Percentiles rank a stretch among this genome's conserved stretches.
These are phyloP conservation scores for Cylindroiulus punctatus DNA, from an alignment of 2,888 invertebrate species.

Conservation along the genomic window DNA sequence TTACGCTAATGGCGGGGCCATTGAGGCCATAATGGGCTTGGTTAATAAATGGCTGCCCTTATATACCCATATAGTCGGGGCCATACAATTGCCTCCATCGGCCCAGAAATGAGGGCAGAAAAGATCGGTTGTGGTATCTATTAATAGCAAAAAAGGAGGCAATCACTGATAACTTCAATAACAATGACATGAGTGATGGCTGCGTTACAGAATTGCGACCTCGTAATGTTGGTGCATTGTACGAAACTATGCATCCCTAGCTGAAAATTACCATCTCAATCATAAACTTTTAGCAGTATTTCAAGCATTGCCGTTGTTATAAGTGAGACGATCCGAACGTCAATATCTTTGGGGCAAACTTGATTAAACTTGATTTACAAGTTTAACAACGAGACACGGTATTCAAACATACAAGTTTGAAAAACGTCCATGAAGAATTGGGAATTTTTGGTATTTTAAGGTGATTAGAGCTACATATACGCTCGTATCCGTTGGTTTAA, in stretches of 20 bases:
- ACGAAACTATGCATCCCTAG: background rate
- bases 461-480: too few relatives aligned
- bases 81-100: background rate
- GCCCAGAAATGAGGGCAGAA: background rate
- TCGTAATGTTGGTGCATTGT: background rate
- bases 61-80: background rate
- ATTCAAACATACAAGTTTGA: too few relatives aligned
- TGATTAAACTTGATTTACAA: too few relatives aligned
- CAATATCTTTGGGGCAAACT: too few relatives aligned
- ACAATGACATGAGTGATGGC: background rate
- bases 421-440: too few relatives aligned
- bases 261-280: background rate
- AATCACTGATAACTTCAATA: constrained; percentile 2
- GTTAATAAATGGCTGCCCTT: background rate
- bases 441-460: too few relatives aligned
- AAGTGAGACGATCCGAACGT: too few relatives aligned
- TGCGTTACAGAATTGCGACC: background rate
- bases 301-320: too few relatives aligned
- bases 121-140: background rate
- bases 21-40: background rate
- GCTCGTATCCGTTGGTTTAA: too few relatives aligned
- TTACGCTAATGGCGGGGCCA: constrained; percentile 12
- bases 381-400: too few relatives aligned
- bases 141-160: background rate
- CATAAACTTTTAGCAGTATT: too few relatives aligned